Conservation (phyloP, 2,113 vertebrate species). For the Paracanthobrama guichenoti region DNA sequence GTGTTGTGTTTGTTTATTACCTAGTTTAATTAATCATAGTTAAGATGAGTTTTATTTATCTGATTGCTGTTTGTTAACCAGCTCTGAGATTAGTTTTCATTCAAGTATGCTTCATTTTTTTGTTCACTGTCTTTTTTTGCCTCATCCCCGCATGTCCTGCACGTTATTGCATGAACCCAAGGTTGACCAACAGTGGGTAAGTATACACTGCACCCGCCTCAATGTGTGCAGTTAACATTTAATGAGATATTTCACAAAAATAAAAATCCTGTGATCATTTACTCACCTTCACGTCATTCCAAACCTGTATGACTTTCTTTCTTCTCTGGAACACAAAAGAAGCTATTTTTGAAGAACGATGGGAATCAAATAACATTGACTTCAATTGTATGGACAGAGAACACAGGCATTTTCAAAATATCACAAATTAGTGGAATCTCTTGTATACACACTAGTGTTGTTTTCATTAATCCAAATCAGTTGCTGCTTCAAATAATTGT, state of each 20-base stretch:
- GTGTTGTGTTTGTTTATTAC: neutral
- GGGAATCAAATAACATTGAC: neutral
- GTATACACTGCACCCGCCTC: constrained; percentile 63
- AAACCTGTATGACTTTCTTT: constrained; percentile 2
- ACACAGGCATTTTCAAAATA: neutral
- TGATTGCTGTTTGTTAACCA: neutral
- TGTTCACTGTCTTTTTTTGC: constrained; percentile 32
- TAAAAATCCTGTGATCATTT: neutral
- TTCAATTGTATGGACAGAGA: neutral
- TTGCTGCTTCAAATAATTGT: neutral
- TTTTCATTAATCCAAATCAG: neutral
- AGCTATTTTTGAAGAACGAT: neutral
- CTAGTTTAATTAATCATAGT: neutral
- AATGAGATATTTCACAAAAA: constrained; percentile 5
- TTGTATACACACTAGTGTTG: neutral
- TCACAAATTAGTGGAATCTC: neutral
- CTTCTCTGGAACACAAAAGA: neutral
- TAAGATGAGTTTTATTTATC: neutral
- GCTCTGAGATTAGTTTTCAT: constrained; percentile 7
- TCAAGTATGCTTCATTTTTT: constrained; percentile 27
- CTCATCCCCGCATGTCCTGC: constrained; percentile 68
- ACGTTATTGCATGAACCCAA: constrained; percentile 76
- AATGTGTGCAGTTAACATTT: neutral
- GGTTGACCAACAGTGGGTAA: constrained; percentile 95
- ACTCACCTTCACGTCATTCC: neutral